phyloP scores from a whole-genome alignment of 2,888 invertebrate genomes.

The Tenthredo notha region DNA sequence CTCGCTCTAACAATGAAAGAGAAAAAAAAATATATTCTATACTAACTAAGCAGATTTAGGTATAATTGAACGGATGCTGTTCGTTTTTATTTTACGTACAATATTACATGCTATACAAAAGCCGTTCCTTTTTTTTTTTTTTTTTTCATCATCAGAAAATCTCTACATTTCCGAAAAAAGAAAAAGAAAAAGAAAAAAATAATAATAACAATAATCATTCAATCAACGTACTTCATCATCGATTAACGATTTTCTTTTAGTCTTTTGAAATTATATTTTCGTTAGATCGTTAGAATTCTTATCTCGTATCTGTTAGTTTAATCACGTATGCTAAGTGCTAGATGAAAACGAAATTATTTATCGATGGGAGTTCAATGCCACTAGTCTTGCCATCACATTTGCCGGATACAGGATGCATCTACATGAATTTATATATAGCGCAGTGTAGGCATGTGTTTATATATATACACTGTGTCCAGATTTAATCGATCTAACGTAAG shows the following conservation, averaged over 20 bases:
- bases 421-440: conserved; percentile 29
- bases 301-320: not conserved
- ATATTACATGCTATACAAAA: not conserved
- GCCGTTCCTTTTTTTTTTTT: too few relatives aligned
- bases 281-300: not conserved
- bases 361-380: conserved; percentile 35
- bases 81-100: not conserved
- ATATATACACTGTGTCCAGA: not conserved
- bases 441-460: not conserved
- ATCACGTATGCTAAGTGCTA: not conserved
- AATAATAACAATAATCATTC: too few relatives aligned
- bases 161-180: too few relatives aligned
- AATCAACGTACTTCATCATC: not conserved
- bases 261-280: not conserved
- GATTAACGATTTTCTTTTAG: not conserved
- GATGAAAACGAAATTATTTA: conserved; percentile 40
- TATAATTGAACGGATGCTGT: conserved; percentile 41
- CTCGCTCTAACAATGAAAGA: not conserved
- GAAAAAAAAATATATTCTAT: not conserved
- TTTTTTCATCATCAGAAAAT: too few relatives aligned
- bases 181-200: too few relatives aligned
- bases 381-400: not conserved
- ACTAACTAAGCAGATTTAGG: not conserved
- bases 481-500: not conserved
- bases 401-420: conserved; percentile 45